These are phyloP conservation scores for Maniola hyperantus DNA, from an alignment of 2,888 invertebrate species.

Conservation along the genomic window DNA sequence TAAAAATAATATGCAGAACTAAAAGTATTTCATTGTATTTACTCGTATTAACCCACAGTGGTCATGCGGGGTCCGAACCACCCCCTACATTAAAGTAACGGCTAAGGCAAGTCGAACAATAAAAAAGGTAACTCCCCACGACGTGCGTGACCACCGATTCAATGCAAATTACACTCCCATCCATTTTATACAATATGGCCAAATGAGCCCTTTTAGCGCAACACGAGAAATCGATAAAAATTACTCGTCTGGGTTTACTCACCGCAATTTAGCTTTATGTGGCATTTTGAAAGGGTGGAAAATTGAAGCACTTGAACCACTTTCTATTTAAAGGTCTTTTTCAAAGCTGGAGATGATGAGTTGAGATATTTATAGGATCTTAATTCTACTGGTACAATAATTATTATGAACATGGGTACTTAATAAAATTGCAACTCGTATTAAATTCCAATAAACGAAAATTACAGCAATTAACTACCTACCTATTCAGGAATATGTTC, in stretches of 20 bases:
- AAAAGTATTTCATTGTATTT: constrained; percentile 39
- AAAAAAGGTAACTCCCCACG: constrained; percentile 65
- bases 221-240: constrained; percentile 77
- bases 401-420: no score
- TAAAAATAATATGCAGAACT: constrained; percentile 19
- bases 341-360: not conserved
- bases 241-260: constrained; percentile 47
- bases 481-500: no score
- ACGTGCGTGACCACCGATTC: constrained; percentile 78
- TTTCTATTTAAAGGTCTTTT: not conserved
- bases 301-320: constrained; percentile 10
- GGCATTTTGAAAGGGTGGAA: constrained; percentile 20
- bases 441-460: no score
- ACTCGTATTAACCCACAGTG: constrained; percentile 37
- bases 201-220: constrained; percentile 81
- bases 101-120: constrained; percentile 67
- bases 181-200: constrained; percentile 79
- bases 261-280: constrained; percentile 31
- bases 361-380: not conserved
- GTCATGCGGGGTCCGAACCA: constrained; percentile 49
- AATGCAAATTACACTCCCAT: constrained; percentile 80
- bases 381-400: not conserved
- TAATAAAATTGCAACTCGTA: no score
- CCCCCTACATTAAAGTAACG: constrained; percentile 63
- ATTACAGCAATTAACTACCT: no score